Evolutionary conservation across 2,888 invertebrate species (phyloP).

Genomic region (Patella depressa): DNA sequence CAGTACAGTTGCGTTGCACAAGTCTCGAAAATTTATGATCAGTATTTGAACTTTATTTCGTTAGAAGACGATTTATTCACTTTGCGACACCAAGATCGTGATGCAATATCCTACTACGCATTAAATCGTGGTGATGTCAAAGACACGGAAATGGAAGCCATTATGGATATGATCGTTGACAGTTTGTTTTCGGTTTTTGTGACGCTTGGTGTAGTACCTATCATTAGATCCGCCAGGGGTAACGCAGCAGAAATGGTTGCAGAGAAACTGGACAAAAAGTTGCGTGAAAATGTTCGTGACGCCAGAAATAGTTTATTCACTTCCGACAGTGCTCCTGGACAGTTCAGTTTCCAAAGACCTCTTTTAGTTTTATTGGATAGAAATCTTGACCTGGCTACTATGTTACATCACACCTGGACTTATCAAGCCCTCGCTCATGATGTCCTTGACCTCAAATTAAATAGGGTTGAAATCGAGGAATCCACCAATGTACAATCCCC

Average conservation of each 20-base stretch:
- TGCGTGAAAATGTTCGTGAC: constrained; percentile 96
- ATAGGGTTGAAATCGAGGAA: constrained; percentile 84
- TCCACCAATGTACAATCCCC: constrained; percentile 69
- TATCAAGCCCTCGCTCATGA: constrained; percentile 99
- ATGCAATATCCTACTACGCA: constrained; percentile 92
- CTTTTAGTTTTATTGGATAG: constrained; percentile 92
- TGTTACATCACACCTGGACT: constrained; percentile 99
- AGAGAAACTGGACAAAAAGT: constrained; percentile 94
- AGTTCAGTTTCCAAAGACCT: constrained; percentile 88
- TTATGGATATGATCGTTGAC: constrained; percentile 95
- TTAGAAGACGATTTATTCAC: constrained; percentile 98
- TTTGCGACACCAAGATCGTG: constrained; percentile 91
- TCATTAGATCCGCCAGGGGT: constrained; percentile 91
- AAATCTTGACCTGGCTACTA: constrained; percentile 96
- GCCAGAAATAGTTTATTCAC: constrained; percentile 94
- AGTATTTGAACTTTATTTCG: constrained; percentile 98
- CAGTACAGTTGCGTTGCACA: constrained; percentile 91
- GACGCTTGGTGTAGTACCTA: constrained; percentile 92
- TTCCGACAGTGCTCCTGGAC: constrained; percentile 74
- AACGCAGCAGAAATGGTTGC: constrained; percentile 99
- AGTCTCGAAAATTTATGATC: constrained; percentile 96
- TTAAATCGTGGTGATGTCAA: constrained; percentile 94
- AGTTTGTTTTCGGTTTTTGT: constrained; percentile 98
- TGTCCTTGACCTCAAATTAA: constrained; percentile 91
- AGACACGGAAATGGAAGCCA: constrained; percentile 93